phyloP scores from a whole-genome alignment of 2,797 vertebrate genomes.

The Melanotaenia pygmaea region DNA sequence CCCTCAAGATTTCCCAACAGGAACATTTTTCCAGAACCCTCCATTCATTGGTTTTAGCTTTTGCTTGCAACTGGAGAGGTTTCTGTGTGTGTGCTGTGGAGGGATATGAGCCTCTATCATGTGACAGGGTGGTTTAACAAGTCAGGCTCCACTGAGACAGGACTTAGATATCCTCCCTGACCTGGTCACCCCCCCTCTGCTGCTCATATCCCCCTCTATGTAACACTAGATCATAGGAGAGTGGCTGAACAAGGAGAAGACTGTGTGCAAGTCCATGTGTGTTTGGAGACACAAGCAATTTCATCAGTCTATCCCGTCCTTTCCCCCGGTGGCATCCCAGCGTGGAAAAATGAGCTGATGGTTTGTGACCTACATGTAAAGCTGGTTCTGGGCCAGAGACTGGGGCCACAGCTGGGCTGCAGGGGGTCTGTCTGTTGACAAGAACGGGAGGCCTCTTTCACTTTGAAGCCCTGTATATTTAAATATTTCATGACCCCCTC shows the following conservation, averaged over 20 bases:
- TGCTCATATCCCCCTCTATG: slow-evolving; percentile 42
- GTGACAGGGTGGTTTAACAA: slow-evolving; percentile 69
- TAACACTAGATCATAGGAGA: slow-evolving; percentile 62
- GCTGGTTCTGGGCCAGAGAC: slow-evolving; percentile 61
- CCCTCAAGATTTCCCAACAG: slow-evolving; percentile 8
- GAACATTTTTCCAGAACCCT: neutral
- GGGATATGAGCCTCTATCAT: slow-evolving; percentile 38
- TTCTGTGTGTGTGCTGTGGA: slow-evolving; percentile 8
- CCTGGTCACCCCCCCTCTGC: slow-evolving; percentile 19
- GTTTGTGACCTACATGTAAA: slow-evolving; percentile 73
- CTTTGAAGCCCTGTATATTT: slow-evolving; percentile 83
- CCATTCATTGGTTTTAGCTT: neutral
- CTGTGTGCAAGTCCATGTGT: slow-evolving; percentile 22
- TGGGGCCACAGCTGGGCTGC: slow-evolving; percentile 44
- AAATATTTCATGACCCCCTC: slow-evolving; percentile 83
- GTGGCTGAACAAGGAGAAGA: slow-evolving; percentile 42
- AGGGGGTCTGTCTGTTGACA: slow-evolving; percentile 72
- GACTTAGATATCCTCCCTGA: slow-evolving; percentile 37
- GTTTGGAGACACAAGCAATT: slow-evolving; percentile 39
- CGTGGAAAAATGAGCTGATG: slow-evolving; percentile 34
- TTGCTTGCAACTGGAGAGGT: neutral
- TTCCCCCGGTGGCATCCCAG: slow-evolving; percentile 38
- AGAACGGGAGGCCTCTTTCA: slow-evolving; percentile 59
- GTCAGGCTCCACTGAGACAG: slow-evolving; percentile 59
- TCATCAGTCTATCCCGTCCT: slow-evolving; percentile 48